Conservation (phyloP, 2,797 vertebrate genomes). For the Brachymystax lenok region DNA sequence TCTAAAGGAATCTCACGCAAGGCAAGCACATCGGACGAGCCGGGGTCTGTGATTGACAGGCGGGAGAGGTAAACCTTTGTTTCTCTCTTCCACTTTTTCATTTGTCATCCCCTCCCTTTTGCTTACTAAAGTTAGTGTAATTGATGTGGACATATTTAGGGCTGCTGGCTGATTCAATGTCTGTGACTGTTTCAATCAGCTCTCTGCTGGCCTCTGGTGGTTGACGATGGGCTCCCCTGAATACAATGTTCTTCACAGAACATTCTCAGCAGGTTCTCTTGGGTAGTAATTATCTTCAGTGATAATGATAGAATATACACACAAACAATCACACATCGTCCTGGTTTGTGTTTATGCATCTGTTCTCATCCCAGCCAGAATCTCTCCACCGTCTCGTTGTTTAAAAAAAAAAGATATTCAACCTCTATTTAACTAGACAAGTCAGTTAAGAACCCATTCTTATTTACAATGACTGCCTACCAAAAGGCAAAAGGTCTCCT, state of each 20-base stretch:
- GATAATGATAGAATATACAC: not conserved
- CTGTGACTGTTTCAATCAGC: conserved; percentile 4
- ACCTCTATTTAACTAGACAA: too few species aligned
- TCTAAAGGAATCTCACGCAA: conserved; percentile 24
- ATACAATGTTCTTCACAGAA: not conserved
- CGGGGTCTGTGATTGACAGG: conserved; percentile 37
- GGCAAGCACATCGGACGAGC: conserved; percentile 30
- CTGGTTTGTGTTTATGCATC: not conserved
- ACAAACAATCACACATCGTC: not conserved
- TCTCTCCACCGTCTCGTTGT: not conserved
- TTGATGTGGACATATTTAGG: conserved; percentile 26
- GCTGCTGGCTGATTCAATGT: conserved; percentile 12
- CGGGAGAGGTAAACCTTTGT: conserved; percentile 35
- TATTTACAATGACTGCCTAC: too few species aligned
- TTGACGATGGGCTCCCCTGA: not conserved
- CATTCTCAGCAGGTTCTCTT: not conserved
- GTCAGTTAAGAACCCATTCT: too few species aligned
- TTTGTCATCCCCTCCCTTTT: conserved; percentile 27
- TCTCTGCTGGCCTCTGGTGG: conserved; percentile 51
- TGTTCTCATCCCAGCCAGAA: not conserved
- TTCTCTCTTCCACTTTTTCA: conserved; percentile 19
- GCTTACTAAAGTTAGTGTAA: conserved; percentile 22
- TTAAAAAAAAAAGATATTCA: too few species aligned
- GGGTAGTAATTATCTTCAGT: not conserved
- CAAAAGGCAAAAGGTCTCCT: too few species aligned